A percentile compares a stretch with the other conserved stretches of the same genome.
Evolutionary conservation across 2,113 vertebrate genomes (phyloP).

Genomic region (Chloroceryle aenea): DNA sequence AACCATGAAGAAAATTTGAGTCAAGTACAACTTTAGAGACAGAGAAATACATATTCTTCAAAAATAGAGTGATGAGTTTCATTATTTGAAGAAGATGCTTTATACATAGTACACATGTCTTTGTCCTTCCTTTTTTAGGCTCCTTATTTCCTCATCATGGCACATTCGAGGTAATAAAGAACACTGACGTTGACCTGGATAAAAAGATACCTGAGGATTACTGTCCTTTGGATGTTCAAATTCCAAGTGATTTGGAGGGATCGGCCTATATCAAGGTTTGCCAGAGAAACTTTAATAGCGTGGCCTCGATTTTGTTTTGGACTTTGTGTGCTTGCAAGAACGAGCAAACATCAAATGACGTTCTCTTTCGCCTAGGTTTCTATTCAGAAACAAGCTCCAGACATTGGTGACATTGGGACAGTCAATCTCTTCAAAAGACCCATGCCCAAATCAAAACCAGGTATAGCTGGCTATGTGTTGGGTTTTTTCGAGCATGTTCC

Average conservation of each 20-base stretch:
- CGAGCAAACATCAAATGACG: not conserved
- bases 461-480: conserved; percentile 62
- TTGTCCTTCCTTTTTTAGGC: conserved; percentile 73
- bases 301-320: not conserved
- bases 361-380: conserved; percentile 84
- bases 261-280: conserved; percentile 96
- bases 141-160: conserved; percentile 96
- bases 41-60: not conserved
- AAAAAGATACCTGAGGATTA: conserved; percentile 98
- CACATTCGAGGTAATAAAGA: conserved; percentile 98
- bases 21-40: not conserved
- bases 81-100: not conserved
- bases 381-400: conserved; percentile 96
- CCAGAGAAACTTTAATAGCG: not conserved
- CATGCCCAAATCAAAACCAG: conserved; percentile 87
- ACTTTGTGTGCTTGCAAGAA: not conserved
- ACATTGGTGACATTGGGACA: conserved; percentile 96
- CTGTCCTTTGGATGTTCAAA: conserved; percentile 94
- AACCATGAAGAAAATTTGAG: not conserved
- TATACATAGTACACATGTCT: not conserved
- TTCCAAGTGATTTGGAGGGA: conserved; percentile 96
- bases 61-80: not conserved
- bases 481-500: not conserved
- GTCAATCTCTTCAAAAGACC: conserved; percentile 90
- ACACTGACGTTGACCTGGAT: conserved; percentile 96